Evolutionary conservation across 2,888 invertebrate genomes (phyloP).

Genomic region (Electrophaes corylata): DNA sequence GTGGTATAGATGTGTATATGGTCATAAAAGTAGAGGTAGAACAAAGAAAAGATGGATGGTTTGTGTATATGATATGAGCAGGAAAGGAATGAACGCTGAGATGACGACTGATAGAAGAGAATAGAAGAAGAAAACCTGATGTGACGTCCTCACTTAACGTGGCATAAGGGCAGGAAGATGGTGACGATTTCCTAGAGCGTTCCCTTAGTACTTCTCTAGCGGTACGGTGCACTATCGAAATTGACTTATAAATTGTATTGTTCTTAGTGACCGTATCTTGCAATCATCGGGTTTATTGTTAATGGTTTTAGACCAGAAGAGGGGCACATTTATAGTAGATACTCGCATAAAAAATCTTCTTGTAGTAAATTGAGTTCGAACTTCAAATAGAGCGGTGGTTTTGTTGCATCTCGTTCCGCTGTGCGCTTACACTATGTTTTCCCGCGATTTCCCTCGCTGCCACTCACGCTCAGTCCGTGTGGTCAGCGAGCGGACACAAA

Average conservation of each 20-base stretch:
- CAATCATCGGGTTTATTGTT: background rate
- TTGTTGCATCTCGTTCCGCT: conserved; percentile 60
- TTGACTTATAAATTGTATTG: background rate
- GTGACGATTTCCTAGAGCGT: too few species aligned
- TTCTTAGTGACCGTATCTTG: background rate
- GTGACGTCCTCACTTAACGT: too few species aligned
- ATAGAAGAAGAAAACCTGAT: too few species aligned
- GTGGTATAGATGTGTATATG: too few species aligned
- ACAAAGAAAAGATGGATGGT: too few species aligned
- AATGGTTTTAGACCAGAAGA: background rate
- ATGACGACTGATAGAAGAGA: too few species aligned
- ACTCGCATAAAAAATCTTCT: conserved; percentile 7
- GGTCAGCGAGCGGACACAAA: conserved; percentile 61
- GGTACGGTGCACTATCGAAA: background rate
- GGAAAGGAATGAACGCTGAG: too few species aligned
- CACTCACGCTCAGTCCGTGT: conserved; percentile 59
- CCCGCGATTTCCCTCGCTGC: conserved; percentile 72
- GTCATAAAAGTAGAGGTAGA: too few species aligned
- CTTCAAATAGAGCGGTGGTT: conserved; percentile 14
- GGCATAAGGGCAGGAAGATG: too few species aligned
- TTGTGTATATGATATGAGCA: too few species aligned
- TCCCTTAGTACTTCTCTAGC: too few species aligned
- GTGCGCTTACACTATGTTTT: conserved; percentile 58
- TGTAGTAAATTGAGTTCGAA: conserved; percentile 7
- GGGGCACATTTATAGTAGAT: background rate